A percentile compares a stretch with the other conserved stretches of the same genome.
Evolutionary conservation across 2,113 vertebrate genomes (phyloP).

Genomic region (Pedetes capensis): DNA sequence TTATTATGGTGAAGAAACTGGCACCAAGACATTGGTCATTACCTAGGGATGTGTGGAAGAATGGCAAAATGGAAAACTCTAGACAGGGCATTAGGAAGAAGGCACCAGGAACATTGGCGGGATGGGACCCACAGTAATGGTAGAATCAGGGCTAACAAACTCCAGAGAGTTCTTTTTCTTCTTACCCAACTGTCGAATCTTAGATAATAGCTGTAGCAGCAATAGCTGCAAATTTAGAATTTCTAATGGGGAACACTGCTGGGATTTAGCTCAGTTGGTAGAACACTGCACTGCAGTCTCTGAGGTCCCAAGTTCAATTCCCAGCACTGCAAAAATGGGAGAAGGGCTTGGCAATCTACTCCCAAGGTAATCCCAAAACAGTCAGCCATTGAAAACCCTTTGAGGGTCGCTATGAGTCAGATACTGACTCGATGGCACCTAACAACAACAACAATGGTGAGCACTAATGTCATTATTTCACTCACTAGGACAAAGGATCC

Average conservation of each 20-base stretch:
- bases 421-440: no score
- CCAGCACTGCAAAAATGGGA: no score
- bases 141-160: background rate
- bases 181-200: background rate
- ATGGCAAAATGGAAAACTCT: background rate
- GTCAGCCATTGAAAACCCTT: no score
- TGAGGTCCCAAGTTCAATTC: no score
- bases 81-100: background rate
- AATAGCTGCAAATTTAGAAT: background rate
- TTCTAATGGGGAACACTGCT: no score
- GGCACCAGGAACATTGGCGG: background rate
- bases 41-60: background rate
- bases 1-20: background rate
- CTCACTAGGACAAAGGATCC: background rate
- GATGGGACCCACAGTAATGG: background rate
- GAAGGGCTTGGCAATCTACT: no score
- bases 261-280: no score
- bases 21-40: background rate
- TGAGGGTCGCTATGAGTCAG: no score
- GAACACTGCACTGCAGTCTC: no score
- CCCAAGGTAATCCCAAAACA: no score
- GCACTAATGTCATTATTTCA: background rate
- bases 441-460: no score
- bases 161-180: background rate
- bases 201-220: background rate